Evolutionary conservation across 1,140 invertebrate genomes (phyloP).

Genomic region (Ceratitis capitata): DNA sequence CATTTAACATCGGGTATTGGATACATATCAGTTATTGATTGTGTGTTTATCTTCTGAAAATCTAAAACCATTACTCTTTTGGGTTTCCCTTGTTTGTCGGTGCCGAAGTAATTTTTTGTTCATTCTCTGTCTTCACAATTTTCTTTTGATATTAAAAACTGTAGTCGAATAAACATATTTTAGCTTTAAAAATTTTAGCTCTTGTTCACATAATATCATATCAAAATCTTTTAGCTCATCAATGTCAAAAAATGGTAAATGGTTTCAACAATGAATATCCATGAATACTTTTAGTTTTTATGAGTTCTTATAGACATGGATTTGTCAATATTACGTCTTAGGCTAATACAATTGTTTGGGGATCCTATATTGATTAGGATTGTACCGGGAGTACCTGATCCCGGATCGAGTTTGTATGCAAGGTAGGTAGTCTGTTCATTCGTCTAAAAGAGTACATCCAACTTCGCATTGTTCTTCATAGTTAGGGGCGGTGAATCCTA

Average conservation of each 20-base stretch:
- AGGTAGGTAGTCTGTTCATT: no score
- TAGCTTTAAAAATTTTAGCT: background rate
- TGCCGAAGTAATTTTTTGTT: background rate
- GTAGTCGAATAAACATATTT: background rate
- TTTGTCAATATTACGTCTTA: no score
- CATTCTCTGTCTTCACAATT: background rate
- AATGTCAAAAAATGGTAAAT: background rate
- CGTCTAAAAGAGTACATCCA: no score
- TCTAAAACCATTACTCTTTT: constrained; percentile 35
- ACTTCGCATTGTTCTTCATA: background rate
- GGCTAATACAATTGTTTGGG: no score
- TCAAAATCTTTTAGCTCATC: background rate
- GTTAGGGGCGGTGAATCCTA: background rate
- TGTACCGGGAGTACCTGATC: background rate
- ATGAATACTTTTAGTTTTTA: background rate
- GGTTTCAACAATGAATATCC: background rate
- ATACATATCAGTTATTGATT: no score
- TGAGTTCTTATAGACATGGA: background rate
- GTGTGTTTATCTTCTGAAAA: constrained; percentile 22
- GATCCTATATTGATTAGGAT: no score
- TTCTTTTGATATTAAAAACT: background rate
- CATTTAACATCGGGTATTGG: no score
- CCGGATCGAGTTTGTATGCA: no score
- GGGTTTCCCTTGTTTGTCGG: background rate
- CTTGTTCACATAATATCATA: constrained; percentile 12